Base-by-base conservation (phyloP, 37 sponge, comb jelly and placozoan genomes). In the Ianthella basta region DNA sequence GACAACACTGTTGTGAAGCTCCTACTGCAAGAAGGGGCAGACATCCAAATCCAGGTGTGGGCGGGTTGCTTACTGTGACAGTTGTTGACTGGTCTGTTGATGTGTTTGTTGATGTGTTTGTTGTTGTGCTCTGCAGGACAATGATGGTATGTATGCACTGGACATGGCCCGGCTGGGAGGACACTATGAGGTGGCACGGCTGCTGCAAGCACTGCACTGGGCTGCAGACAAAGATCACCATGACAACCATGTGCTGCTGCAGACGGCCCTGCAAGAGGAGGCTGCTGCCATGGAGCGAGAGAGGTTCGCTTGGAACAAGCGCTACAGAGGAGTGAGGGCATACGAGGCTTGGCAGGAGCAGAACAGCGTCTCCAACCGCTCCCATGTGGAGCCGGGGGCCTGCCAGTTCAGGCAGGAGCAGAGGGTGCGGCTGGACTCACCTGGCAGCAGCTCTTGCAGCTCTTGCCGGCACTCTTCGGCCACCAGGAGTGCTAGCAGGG, bases 121-220 rank as follows among this genome's bases (percentile, higher is more conserved):
- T 19, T 29, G 18, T 15, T 80, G 1, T 80, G 29, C 16, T 38
- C 4, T 63, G 18, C 34, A 94, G 94, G 88, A 94, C 55, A 70
- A 72, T 12, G 61, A 79, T 37, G 91, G 88, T 18, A 41, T 35
- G 33, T 88, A 83, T 23, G 78, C 94, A 23, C 80, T 83, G 40
- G 82, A 88, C 41, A 55, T 88, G 55, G 91, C 94, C 19, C 53
- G 59, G 39, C 53, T 90, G 6, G 56, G 83, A 60, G 86, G 86
- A 36, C 88, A 88, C 21, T 70, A 87, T 36, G 89, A 94, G 85
- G 90, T 91, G 82, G 75, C 88, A 20, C 79, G 94, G 0, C 79
- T 94, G 15, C 81, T 94, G 33, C 60, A 56, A 23, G 86, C 94
- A 0, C 81, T 94, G 25, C 88, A 90, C 84, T 94, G 94, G 94